phyloP scores from a whole-genome alignment of 2,888 invertebrate species.

The Conops quadrifasciatus region DNA sequence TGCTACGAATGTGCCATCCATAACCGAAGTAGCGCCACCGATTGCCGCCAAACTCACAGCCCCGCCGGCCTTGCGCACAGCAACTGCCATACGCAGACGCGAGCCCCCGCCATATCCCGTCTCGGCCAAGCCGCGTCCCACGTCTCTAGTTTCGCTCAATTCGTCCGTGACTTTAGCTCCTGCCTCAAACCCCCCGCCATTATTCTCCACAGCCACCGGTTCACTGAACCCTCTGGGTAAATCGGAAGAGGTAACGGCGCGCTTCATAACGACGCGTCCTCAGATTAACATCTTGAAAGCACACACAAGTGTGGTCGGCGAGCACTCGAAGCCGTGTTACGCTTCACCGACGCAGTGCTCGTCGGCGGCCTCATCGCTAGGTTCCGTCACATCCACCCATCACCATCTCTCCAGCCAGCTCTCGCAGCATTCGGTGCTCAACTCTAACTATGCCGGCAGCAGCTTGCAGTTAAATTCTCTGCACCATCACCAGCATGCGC shows the following conservation, averaged over 20 bases:
- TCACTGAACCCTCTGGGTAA: conserved; percentile 64
- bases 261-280: conserved; percentile 80
- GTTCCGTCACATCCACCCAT: conserved; percentile 39
- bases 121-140: conserved; percentile 64
- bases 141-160: conserved; percentile 64
- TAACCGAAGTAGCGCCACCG: conserved; percentile 35
- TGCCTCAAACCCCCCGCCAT: not conserved
- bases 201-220: conserved; percentile 48
- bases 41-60: conserved; percentile 37
- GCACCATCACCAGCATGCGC: conserved; percentile 50
- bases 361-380: conserved; percentile 55
- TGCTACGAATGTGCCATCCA: conserved; percentile 32
- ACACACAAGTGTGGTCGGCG: conserved; percentile 75
- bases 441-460: conserved; percentile 57
- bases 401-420: conserved; percentile 44
- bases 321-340: conserved; percentile 71
- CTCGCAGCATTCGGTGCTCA: conserved; percentile 58
- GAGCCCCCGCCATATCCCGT: conserved; percentile 76
- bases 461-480: conserved; percentile 33
- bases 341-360: conserved; percentile 66
- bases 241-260: conserved; percentile 77
- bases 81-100: conserved; percentile 59
- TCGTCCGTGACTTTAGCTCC: conserved; percentile 60
- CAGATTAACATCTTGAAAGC: conserved; percentile 81
- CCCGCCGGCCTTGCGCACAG: conserved; percentile 32